These are phyloP conservation scores for Anoncus sp. DNA, from an alignment of 2,888 invertebrate genomes.

Conservation along the genomic window DNA sequence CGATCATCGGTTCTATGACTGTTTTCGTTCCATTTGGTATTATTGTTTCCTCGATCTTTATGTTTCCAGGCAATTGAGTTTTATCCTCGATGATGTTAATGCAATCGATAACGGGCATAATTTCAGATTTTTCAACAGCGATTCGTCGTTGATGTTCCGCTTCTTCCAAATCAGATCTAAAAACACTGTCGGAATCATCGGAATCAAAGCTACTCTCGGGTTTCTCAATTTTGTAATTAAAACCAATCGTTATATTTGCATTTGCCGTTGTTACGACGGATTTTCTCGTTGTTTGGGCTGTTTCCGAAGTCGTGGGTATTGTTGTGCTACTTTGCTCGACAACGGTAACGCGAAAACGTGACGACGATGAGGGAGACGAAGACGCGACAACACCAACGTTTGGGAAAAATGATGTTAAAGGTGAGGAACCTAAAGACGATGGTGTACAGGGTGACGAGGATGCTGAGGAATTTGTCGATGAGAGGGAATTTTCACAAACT, in stretches of 20 bases:
- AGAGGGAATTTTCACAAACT: slow-evolving; percentile 82
- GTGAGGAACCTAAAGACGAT: slow-evolving; percentile 81
- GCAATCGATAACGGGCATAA: too few relatives aligned
- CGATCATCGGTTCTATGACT: too few relatives aligned
- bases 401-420: slow-evolving; percentile 83
- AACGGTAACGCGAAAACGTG: slow-evolving; percentile 81
- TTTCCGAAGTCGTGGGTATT: too few relatives aligned
- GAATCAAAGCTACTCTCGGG: slow-evolving; percentile 65
- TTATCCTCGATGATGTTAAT: too few relatives aligned
- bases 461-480: slow-evolving; percentile 78
- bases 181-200: slow-evolving; percentile 69
- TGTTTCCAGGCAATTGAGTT: too few relatives aligned
- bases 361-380: too few relatives aligned
- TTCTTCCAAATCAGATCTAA: slow-evolving; percentile 62
- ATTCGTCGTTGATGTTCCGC: too few relatives aligned
- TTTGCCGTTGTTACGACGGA: slow-evolving; percentile 82
- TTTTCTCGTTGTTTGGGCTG: slow-evolving; percentile 73
- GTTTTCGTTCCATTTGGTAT: slow-evolving; percentile 8
- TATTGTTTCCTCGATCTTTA: too few relatives aligned
- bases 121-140: too few relatives aligned
- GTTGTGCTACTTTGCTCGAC: too few relatives aligned
- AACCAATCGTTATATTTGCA: slow-evolving; percentile 71
- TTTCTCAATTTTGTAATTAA: slow-evolving; percentile 68
- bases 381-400: slow-evolving; percentile 56
- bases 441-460: slow-evolving; percentile 82